These are phyloP conservation scores for Ceratosolen solmsi DNA, from an alignment of 1,140 invertebrate genomes.

Conservation along the genomic window DNA sequence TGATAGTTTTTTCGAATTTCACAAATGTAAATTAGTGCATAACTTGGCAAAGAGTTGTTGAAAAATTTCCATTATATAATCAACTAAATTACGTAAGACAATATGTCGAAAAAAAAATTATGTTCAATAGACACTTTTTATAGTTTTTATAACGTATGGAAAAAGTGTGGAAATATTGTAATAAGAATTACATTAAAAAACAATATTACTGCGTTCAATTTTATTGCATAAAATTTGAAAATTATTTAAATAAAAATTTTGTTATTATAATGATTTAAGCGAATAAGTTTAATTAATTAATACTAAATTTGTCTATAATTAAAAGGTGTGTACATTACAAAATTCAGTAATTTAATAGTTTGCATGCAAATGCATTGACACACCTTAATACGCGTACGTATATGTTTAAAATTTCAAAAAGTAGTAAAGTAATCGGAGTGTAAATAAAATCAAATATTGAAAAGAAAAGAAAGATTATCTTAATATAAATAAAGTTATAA, in stretches of 20 bases:
- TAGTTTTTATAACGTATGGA: too few species aligned
- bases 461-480: conserved; percentile 46
- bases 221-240: conserved; percentile 8
- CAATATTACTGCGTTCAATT: neutral
- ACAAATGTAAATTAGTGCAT: neutral
- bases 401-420: conserved; percentile 41
- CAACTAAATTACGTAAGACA: neutral
- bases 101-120: neutral
- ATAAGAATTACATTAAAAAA: neutral
- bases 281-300: conserved; percentile 24
- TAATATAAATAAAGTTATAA: conserved; percentile 47
- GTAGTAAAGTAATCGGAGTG: conserved; percentile 32
- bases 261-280: neutral
- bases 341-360: conserved; percentile 26
- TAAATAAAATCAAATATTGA: too few species aligned
- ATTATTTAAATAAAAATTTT: neutral
- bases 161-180: neutral
- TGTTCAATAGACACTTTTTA: neutral
- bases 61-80: neutral
- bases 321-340: conserved; percentile 12
- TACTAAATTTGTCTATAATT: conserved; percentile 28
- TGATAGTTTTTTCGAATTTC: neutral
- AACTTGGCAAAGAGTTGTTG: neutral
- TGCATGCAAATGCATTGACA: conserved; percentile 5
- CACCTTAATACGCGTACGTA: neutral